These are phyloP conservation scores for Galeruca laticollis DNA, from an alignment of 2,888 invertebrate species.

Conservation along the genomic window DNA sequence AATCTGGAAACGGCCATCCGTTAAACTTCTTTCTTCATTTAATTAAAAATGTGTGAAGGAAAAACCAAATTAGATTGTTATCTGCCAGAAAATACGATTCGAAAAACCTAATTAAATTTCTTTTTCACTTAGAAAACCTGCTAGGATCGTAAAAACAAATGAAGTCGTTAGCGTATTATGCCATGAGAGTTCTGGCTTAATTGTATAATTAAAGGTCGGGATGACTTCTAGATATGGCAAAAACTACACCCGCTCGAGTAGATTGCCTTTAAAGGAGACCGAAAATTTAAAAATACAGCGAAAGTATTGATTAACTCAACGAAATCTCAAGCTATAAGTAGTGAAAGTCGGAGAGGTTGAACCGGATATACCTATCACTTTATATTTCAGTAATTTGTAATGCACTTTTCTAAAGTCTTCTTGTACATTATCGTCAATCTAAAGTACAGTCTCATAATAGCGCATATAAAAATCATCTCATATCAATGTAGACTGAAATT, in stretches of 20 bases:
- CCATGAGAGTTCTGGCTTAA: slow-evolving; percentile 40
- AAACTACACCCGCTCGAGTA: slow-evolving; percentile 15
- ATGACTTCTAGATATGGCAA: slow-evolving; percentile 38
- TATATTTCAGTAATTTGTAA: too few relatives aligned
- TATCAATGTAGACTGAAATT: too few relatives aligned
- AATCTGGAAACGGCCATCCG: slow-evolving; percentile 32
- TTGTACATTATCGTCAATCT: too few relatives aligned
- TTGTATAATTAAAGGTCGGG: slow-evolving; percentile 41
- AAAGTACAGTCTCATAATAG: too few relatives aligned
- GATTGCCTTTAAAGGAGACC: not conserved
- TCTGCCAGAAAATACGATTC: slow-evolving; percentile 44
- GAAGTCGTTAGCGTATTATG: slow-evolving; percentile 42
- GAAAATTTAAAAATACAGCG: slow-evolving; percentile 11
- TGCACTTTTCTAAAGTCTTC: too few relatives aligned
- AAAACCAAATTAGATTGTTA: slow-evolving; percentile 46
- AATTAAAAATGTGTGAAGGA: slow-evolving; percentile 46
- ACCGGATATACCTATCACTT: too few relatives aligned
- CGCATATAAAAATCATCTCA: too few relatives aligned
- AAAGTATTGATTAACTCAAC: not conserved
- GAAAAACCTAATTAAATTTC: slow-evolving; percentile 46
- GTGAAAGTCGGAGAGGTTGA: not conserved
- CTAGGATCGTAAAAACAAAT: slow-evolving; percentile 43
- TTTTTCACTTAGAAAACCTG: slow-evolving; percentile 44
- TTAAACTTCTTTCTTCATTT: slow-evolving; percentile 37
- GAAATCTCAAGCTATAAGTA: not conserved